Base-by-base conservation (phyloP, 2,113 vertebrate genomes). In the Gopherus flavomarginatus region DNA sequence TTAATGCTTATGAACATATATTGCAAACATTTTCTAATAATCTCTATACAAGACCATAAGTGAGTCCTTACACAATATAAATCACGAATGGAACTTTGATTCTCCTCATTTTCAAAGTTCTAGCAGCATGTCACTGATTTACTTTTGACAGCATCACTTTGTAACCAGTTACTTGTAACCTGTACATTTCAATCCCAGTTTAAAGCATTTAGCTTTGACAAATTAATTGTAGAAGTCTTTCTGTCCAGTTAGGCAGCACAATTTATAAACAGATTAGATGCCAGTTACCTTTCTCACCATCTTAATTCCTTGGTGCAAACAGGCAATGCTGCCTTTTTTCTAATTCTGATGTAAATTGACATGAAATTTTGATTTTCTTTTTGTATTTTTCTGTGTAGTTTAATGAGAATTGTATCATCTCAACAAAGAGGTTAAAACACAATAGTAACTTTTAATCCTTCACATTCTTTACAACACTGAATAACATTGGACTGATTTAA, bases 81-180 rank as follows among this genome's bases (percentile, higher is more conserved):
- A 90, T 87, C 85, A 69, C 53, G 93, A 96, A 95, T 96, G 91
- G 95, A 96, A 93, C 91, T 93, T 94, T 85, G 96, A 95, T 95
- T 96, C 90, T 90, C 86, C 57, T 90, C 83, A 95, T 81, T 92
- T 95, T 85, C 88, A 90, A 90, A 94, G 86, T 94, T 96, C 91
- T 83, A 95, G 65, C 56, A 87, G 89, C 84, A 85, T n/a, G 8
- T 38, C 54, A 85, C 50, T 90, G 85, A 94, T 87, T 95, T 87
- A 90, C 93, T 93, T 94, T 89, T 72, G 81, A 65, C 59, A 21
- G 38, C 13, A 21, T 83, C 94, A 50, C 90, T 88, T 87, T 90
- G 75, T 94, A 95, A 95, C 83, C 77, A 80, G 86, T 87, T 17
- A 90, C 95, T 95, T 96, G 96, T 96, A 95, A 89, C 82, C 69